Evolutionary conservation across 2,888 invertebrate genomes (phyloP).

Genomic region (Agrypnus murinus): DNA sequence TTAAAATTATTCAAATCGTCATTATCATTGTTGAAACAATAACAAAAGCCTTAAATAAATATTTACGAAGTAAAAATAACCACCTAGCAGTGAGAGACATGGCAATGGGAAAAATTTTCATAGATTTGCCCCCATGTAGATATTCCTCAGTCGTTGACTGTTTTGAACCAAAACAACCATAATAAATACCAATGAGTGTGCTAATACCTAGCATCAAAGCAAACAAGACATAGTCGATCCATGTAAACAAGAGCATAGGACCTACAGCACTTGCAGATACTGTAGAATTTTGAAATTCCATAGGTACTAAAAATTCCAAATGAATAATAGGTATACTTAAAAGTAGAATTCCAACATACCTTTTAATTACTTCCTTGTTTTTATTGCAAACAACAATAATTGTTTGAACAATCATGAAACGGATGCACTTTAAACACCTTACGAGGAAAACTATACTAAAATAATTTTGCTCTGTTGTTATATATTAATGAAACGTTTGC

Average conservation of each 20-base stretch:
- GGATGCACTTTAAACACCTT: too few relatives aligned
- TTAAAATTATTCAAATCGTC: too few relatives aligned
- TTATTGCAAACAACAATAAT: too few relatives aligned
- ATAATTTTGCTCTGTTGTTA: neutral
- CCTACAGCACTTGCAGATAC: too few relatives aligned
- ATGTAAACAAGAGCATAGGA: constrained; percentile 31
- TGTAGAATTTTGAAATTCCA: constrained; percentile 2
- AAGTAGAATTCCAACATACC: too few relatives aligned
- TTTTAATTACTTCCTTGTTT: too few relatives aligned
- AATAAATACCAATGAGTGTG: constrained; percentile 65
- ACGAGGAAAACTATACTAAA: too few relatives aligned
- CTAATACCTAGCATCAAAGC: constrained; percentile 66
- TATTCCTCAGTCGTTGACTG: constrained; percentile 79
- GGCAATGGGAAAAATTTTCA: constrained; percentile 81
- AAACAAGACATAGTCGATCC: constrained; percentile 58
- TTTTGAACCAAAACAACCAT: constrained; percentile 74
- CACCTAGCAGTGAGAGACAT: constrained; percentile 82
- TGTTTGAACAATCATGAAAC: too few relatives aligned
- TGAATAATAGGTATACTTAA: too few relatives aligned
- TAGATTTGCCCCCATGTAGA: constrained; percentile 80
- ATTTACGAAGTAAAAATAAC: constrained; percentile 6
- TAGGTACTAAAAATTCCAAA: too few relatives aligned
- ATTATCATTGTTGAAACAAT: too few relatives aligned
- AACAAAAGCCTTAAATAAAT: too few relatives aligned
- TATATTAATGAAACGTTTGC: neutral